Evolutionary conservation across 2,113 vertebrate genomes (phyloP).

Genomic region (Nycticryphes semicollaris): DNA sequence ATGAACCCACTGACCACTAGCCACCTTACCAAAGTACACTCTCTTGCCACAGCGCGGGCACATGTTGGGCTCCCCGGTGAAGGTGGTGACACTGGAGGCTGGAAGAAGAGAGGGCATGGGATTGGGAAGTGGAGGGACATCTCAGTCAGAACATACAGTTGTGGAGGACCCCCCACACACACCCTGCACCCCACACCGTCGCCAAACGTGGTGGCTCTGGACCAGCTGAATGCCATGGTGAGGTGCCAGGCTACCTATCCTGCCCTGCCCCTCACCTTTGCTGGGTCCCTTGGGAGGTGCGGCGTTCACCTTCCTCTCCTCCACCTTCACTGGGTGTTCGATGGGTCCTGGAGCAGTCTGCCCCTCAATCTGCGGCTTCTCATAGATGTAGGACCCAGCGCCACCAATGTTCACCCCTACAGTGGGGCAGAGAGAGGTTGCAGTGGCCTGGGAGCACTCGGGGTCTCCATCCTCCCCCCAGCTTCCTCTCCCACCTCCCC

Average conservation of each 20-base stretch:
- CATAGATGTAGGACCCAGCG: slow-evolving; percentile 92
- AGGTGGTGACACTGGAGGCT: slow-evolving; percentile 93
- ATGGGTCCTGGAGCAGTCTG: slow-evolving; percentile 64
- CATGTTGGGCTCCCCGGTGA: slow-evolving; percentile 92
- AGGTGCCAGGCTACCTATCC: background rate
- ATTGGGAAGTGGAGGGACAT: background rate
- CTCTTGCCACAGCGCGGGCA: slow-evolving; percentile 93
- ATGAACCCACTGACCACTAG: accelerated
- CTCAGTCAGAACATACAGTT: background rate
- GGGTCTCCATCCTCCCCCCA: background rate
- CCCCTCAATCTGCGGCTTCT: slow-evolving; percentile 80
- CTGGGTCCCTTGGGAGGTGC: slow-evolving; percentile 79
- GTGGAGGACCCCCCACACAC: accelerated
- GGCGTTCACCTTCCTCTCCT: slow-evolving; percentile 79
- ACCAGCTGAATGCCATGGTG: accelerated
- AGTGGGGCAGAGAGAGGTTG: background rate
- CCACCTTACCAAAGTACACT: slow-evolving; percentile 93
- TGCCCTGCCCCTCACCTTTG: slow-evolving; percentile 80
- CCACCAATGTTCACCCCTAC: slow-evolving; percentile 96
- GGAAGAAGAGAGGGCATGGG: background rate
- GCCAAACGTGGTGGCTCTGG: background rate
- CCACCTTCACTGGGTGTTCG: slow-evolving; percentile 72
- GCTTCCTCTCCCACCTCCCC: background rate
- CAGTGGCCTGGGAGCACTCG: accelerated
- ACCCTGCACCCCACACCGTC: background rate